Base-by-base conservation (phyloP, 2,797 vertebrate genomes). In the Pangasius mekongensis region DNA sequence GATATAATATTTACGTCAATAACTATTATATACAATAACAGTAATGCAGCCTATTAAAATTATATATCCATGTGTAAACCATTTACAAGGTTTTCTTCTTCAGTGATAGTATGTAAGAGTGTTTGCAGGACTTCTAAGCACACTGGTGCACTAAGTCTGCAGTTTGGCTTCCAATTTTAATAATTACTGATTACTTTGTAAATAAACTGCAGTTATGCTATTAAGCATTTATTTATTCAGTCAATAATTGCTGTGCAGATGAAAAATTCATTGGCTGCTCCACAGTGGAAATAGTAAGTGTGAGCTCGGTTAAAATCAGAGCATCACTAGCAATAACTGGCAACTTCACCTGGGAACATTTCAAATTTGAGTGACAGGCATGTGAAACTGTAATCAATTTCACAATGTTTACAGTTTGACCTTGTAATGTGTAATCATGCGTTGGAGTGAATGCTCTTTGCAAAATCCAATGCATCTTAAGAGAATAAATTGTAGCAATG, bases 181-280 rank as follows among this genome's bases (percentile, higher is more conserved):
- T 43, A 43, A 62, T 62, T 27, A 62, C 93, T 90, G 88, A 91
- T 93, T 91, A 89, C 74, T 93, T 92, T 92, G 92, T 93, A 94
- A 95, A 95, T 93, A 95, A 93, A 91, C 88, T 54, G 85, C 93
- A 92, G 92, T 94, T 93, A 95, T 93, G 93, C 88, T 91, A 93
- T 94, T 94, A 39, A 76, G 36, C 86, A 77, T 88, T 90, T 16
- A 90, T 90, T 93, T 92, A 93, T 92, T 92, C 89, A 20, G 52
- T 56, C n/a, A 13, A 24, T 71, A 43, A 52, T 80, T 47, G 66
- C 82, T 84, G 86, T 39, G 81, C 81, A 60, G 81, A 87, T 90
- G 60, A 92, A 91, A 83, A 89, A 92, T 91, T 91, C 85, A 90
- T 91, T 56, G 7, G 58, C 81, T 86, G 89, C 60, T 85, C 90